A percentile compares a stretch with the other conserved stretches of the same genome.
These are phyloP conservation scores for Picus viridis DNA, from an alignment of 2,797 vertebrate genomes.

Conservation along the genomic window DNA sequence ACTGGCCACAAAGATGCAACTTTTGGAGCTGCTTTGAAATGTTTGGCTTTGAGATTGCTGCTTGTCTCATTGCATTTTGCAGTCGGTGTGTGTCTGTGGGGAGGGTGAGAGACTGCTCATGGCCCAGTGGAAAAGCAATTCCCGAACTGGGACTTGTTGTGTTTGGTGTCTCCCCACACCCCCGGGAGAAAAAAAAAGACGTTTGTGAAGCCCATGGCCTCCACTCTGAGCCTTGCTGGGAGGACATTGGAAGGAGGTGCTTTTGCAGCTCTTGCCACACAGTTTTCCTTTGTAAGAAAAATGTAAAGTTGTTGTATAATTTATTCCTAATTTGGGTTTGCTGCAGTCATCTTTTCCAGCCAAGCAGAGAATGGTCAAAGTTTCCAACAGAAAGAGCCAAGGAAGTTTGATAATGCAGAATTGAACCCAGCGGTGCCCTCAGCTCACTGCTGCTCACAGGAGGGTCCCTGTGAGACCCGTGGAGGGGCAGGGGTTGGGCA, in stretches of 20 bases:
- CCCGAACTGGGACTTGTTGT: not conserved
- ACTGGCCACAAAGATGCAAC: not conserved
- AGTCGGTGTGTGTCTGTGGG: not conserved
- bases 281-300: constrained; percentile 62
- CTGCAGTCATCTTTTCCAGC: constrained; percentile 70
- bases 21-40: not conserved
- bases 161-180: no score
- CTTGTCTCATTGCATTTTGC: not conserved
- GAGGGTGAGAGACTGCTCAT: not conserved
- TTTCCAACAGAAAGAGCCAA: constrained; percentile 61
- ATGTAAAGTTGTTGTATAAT: constrained; percentile 71
- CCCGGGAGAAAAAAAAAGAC: not conserved
- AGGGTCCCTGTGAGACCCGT: not conserved
- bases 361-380: constrained; percentile 57
- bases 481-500: not conserved
- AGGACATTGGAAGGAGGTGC: constrained; percentile 25
- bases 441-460: not conserved
- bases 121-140: not conserved
- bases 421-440: not conserved
- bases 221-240: not conserved
- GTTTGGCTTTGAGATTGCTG: not conserved
- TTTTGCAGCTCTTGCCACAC: constrained; percentile 29
- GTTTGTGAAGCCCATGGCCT: not conserved
- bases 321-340: constrained; percentile 73
- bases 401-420: constrained; percentile 43